phyloP scores from a whole-genome alignment of 1,140 invertebrate species.

The Colletes gigas region DNA sequence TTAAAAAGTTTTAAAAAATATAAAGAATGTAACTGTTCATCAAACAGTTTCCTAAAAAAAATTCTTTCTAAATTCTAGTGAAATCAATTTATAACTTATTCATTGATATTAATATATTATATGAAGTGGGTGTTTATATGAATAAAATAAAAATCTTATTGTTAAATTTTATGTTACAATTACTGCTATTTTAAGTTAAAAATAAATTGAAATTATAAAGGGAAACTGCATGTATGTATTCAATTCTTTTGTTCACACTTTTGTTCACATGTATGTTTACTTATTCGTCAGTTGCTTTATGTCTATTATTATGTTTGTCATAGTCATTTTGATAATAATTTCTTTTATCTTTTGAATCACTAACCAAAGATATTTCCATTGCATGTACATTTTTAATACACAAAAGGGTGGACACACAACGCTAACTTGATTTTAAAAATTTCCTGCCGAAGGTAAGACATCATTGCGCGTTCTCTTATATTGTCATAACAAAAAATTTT shows the following conservation, averaged over 20 bases:
- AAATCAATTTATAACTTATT: neutral
- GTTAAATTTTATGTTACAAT: neutral
- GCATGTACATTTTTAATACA: constrained; percentile 69
- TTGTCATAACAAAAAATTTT: constrained; percentile 23
- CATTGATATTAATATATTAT: neutral
- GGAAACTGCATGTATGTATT: neutral
- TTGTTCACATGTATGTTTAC: neutral
- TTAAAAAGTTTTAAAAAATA: neutral
- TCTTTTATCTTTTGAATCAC: constrained; percentile 29
- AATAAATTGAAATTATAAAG: neutral
- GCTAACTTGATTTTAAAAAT: constrained; percentile 56
- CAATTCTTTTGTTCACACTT: neutral
- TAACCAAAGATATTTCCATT: constrained; percentile 66
- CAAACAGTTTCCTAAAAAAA: too few species aligned
- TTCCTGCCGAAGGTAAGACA: constrained; percentile 68
- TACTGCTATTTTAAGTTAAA: too few species aligned
- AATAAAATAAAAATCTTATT: too few species aligned
- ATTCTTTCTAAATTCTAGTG: neutral
- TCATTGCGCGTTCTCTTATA: neutral
- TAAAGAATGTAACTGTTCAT: neutral
- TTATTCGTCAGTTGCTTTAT: constrained; percentile 19
- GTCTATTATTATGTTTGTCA: neutral
- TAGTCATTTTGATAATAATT: neutral
- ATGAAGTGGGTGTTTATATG: too few species aligned
- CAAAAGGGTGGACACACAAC: constrained; percentile 68